A percentile compares a stretch with the other conserved stretches of the same genome.
Conservation (phyloP, 1,140 invertebrate species). For the Drosophila simulans region DNA sequence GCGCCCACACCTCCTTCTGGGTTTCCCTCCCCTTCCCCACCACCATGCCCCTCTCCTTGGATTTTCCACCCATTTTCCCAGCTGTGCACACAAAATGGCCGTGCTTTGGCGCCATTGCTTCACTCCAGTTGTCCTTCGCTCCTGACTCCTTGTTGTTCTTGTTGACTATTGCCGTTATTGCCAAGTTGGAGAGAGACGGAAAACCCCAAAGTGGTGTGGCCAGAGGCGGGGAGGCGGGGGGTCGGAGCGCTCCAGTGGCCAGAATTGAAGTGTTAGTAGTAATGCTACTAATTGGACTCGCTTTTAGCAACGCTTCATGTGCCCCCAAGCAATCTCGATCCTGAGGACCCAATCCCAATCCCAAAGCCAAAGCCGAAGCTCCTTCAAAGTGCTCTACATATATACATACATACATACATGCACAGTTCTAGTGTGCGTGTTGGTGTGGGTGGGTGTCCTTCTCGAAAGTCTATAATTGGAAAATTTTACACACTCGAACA, state of each 20-base stretch:
- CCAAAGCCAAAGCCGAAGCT: constrained; percentile 34
- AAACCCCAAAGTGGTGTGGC: neutral
- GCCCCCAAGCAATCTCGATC: constrained; percentile 40
- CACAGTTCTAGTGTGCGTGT: neutral
- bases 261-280: constrained; percentile 83
- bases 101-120: constrained; percentile 79
- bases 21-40: neutral
- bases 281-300: constrained; percentile 83
- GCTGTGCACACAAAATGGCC: constrained; percentile 74
- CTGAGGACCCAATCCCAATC: constrained; percentile 3
- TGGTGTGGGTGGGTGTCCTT: constrained; percentile 19
- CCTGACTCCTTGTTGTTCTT: constrained; percentile 28
- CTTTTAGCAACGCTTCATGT: constrained; percentile 74
- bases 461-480: constrained; percentile 75
- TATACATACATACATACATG: neutral
- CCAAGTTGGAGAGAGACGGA: constrained; percentile 26
- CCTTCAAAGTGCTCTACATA: constrained; percentile 40
- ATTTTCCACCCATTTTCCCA: constrained; percentile 24
- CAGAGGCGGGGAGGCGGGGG: neutral
- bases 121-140: constrained; percentile 34
- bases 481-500: constrained; percentile 82
- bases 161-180: constrained; percentile 76
- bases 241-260: constrained; percentile 22
- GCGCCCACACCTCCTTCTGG: neutral
- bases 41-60: neutral